Percentiles rank a stretch among this genome's conserved stretches.
These are phyloP conservation scores for Gonocerus acuteangulatus DNA, from an alignment of 2,888 invertebrate genomes.

Conservation along the genomic window DNA sequence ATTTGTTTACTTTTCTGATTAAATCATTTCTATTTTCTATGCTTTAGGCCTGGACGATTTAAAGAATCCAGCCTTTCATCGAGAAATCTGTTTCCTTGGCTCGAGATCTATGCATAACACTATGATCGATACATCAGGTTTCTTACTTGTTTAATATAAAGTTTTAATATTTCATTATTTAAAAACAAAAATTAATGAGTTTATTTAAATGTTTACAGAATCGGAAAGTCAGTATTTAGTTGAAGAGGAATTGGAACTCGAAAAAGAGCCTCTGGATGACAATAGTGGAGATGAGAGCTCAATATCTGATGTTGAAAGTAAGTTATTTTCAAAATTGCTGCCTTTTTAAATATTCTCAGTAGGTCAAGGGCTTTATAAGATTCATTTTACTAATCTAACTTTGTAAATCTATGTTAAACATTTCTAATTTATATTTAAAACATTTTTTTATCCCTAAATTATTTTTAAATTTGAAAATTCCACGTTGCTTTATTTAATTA, in stretches of 20 bases:
- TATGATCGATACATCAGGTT: constrained; percentile 33
- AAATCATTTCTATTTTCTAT: constrained; percentile 4
- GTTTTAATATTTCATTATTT: too few relatives aligned
- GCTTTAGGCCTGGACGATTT: constrained; percentile 32
- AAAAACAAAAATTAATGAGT: too few relatives aligned
- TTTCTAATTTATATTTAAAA: neutral
- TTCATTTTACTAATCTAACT: too few relatives aligned
- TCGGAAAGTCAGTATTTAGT: constrained; percentile 38
- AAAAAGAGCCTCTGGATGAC: constrained; percentile 38
- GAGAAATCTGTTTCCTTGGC: constrained; percentile 33
- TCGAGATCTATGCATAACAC: constrained; percentile 30
- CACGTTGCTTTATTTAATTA: too few relatives aligned
- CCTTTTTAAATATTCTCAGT: too few relatives aligned
- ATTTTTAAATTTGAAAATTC: too few relatives aligned
- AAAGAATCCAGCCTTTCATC: constrained; percentile 32
- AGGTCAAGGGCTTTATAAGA: too few relatives aligned
- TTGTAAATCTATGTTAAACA: neutral
- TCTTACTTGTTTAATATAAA: neutral
- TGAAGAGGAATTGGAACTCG: constrained; percentile 36
- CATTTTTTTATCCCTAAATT: too few relatives aligned
- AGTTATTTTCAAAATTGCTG: constrained; percentile 20
- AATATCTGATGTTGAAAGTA: constrained; percentile 36
- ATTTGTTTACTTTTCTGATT: too few relatives aligned
- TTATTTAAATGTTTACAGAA: constrained; percentile 21
- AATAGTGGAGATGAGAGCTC: constrained; percentile 39